Evolutionary conservation across 1,140 invertebrate genomes (phyloP), one percentile per base, ranked within the genome.

Genomic region (Neoseiulus cucumeris): DNA sequence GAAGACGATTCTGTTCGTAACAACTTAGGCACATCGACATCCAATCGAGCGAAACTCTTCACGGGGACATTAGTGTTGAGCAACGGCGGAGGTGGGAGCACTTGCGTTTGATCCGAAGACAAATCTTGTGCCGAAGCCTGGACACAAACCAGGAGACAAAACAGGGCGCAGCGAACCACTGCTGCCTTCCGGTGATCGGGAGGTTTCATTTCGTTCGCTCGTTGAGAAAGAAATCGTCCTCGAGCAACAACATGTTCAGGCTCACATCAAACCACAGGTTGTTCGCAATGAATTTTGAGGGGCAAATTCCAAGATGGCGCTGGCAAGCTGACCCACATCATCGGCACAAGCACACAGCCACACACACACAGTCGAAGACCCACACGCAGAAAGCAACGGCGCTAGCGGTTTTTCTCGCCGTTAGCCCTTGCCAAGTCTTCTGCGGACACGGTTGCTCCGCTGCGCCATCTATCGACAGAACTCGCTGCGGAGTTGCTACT

Each of bases 231-330:
- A 18, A 25, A 20, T 2, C 51, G 33, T 59, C 51, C 51, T 59
- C 14, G 25, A 59, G 17, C 14, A 59, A 59, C 17, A 12, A 59
- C 51, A 59, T 59, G 25, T 17, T 25, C 25, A n/a, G 1, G 22
- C 0, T 25, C 25, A 59, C 22, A 59, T 25, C 51, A 20, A 4
- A 25, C 22, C 4, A 20, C 33, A 59, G 51, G 1, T 12, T 25
- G 22, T 59, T 14, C 22, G 51, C 51, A 20, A 25, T 20, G 33
- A 29, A 14, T 59, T 25, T 17, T 25, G 17, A 17, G 51, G 51
- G 51, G 51, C 14, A 33, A 59, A 59, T 59, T 59, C 51, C 51
- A 59, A 59, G 51, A 59, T 59, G 51, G 51, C 51, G 51, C 51
- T 1, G 14, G 9, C 4, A 39, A 39, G 33, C 33, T 39, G 33